Evolutionary conservation across 2,888 invertebrate species (phyloP).

Genomic region (Anagyrus pseudococci): DNA sequence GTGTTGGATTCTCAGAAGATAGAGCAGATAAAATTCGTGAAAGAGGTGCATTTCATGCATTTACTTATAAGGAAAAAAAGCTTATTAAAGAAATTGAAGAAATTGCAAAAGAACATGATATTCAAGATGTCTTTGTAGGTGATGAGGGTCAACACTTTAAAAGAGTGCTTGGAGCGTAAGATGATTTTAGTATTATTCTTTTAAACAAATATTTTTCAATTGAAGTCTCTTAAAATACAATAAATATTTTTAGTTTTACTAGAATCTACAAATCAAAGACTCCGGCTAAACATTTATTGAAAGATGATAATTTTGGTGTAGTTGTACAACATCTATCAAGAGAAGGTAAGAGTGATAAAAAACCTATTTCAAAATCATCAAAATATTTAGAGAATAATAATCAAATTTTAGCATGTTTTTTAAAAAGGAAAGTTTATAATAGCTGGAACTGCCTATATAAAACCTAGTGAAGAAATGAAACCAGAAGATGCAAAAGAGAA

Average conservation of each 20-base stretch:
- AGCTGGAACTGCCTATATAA: conserved; percentile 61
- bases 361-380: conserved; percentile 15
- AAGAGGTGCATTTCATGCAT: conserved; percentile 71
- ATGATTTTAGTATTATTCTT: conserved; percentile 12
- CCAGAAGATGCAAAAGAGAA: conserved; percentile 50
- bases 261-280: conserved; percentile 50
- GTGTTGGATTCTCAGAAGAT: conserved; percentile 71
- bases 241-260: conserved; percentile 50
- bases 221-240: no score
- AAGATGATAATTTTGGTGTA: conserved; percentile 54
- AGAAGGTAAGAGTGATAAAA: conserved; percentile 46
- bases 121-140: conserved; percentile 71
- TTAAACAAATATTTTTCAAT: conserved; percentile 1
- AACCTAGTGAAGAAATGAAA: conserved; percentile 30
- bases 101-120: conserved; percentile 68
- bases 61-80: conserved; percentile 67
- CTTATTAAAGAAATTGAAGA: conserved; percentile 66
- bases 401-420: conserved; percentile 38
- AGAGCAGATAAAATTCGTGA: conserved; percentile 67
- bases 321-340: conserved; percentile 54
- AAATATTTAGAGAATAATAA: conserved; percentile 19
- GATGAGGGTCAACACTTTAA: conserved; percentile 70
- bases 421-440: conserved; percentile 50
- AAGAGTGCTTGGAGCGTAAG: conserved; percentile 67
- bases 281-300: conserved; percentile 47